A percentile compares a stretch with the other conserved stretches of the same genome.
Evolutionary conservation across 2,888 invertebrate species (phyloP).

Genomic region (Eledona agricola): DNA sequence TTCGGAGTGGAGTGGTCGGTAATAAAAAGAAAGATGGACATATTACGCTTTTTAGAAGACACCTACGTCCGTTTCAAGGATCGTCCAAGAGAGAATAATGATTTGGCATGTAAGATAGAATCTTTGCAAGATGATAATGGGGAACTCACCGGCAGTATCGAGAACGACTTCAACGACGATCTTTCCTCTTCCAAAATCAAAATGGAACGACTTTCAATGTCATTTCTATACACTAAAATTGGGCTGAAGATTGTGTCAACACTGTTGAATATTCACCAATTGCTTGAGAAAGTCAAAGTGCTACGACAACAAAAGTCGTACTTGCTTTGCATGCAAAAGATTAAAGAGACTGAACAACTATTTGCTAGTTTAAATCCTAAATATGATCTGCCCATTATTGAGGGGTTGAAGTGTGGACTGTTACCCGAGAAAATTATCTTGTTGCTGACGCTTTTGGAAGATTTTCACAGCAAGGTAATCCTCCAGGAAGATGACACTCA

Average conservation of each 20-base stretch:
- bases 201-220: too few species aligned
- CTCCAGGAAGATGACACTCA: slow-evolving; percentile 60
- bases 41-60: slow-evolving; percentile 68
- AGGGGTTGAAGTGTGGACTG: slow-evolving; percentile 64
- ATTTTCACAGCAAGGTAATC: slow-evolving; percentile 65
- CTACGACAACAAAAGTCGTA: slow-evolving; percentile 54
- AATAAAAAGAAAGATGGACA: slow-evolving; percentile 68
- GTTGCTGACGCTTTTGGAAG: slow-evolving; percentile 62
- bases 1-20: slow-evolving; percentile 68
- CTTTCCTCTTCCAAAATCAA: too few species aligned
- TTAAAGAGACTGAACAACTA: slow-evolving; percentile 63
- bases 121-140: slow-evolving; percentile 67
- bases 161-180: slow-evolving; percentile 69
- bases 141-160: slow-evolving; percentile 67
- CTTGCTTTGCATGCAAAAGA: slow-evolving; percentile 64
- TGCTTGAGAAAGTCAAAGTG: slow-evolving; percentile 56
- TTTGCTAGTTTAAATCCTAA: slow-evolving; percentile 64
- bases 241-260: slow-evolving; percentile 64
- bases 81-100: slow-evolving; percentile 66
- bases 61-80: slow-evolving; percentile 70
- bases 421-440: slow-evolving; percentile 63
- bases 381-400: slow-evolving; percentile 65
- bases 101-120: slow-evolving; percentile 62
- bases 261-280: slow-evolving; percentile 60
- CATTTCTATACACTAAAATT: slow-evolving; percentile 66